Conservation (phyloP, 2,113 vertebrate genomes). For the Dermatemys mawii region DNA sequence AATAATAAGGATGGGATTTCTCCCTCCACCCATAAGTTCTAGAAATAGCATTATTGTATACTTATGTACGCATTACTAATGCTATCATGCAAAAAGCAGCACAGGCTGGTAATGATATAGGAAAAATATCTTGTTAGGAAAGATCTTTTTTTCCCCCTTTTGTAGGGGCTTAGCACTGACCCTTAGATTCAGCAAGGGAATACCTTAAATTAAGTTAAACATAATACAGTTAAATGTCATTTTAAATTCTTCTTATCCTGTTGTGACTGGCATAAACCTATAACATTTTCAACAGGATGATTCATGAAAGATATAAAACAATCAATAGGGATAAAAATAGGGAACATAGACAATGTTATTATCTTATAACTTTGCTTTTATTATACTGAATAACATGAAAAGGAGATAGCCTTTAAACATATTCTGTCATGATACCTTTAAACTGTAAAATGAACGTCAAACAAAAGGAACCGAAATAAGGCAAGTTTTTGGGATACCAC, state of each 20-base stretch:
- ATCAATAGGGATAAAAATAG: conserved; percentile 54
- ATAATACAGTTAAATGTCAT: conserved; percentile 47
- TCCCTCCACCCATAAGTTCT: neutral
- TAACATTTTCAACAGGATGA: conserved; percentile 36
- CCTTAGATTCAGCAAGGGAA: neutral
- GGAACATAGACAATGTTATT: conserved; percentile 4
- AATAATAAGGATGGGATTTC: neutral
- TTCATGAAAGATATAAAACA: conserved; percentile 25
- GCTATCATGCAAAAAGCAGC: neutral
- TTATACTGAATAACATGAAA: conserved; percentile 30
- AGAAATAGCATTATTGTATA: conserved; percentile 24
- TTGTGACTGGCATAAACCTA: conserved; percentile 55
- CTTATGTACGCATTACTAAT: neutral
- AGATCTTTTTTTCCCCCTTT: neutral
- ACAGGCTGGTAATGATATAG: neutral
- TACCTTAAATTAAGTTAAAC: conserved; percentile 11
- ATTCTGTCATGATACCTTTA: neutral
- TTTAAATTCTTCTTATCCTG: neutral
- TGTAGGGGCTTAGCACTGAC: neutral
- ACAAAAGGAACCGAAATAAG: neutral
- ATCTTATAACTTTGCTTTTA: conserved; percentile 6
- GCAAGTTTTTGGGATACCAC: neutral
- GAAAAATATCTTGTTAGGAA: neutral
- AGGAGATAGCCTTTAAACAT: conserved; percentile 1
- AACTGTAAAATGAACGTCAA: neutral